A percentile compares a stretch with the other conserved stretches of the same genome.
Evolutionary conservation across 2,113 vertebrate genomes (phyloP).

Genomic region (Oncorhynchus masou): DNA sequence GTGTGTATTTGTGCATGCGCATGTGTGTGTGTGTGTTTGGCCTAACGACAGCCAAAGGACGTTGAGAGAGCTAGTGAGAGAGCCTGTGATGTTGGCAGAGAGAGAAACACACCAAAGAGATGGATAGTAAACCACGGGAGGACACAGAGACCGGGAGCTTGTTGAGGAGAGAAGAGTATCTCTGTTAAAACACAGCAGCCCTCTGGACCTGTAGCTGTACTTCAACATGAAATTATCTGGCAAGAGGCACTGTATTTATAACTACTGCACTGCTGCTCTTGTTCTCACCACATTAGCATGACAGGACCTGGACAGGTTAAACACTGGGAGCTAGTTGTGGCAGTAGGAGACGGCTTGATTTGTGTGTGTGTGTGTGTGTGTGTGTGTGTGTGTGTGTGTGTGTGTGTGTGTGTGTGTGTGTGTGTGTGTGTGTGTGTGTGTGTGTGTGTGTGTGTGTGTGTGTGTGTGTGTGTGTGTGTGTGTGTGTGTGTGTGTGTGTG

Average conservation of each 20-base stretch:
- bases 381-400: too few species aligned
- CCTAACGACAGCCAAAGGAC: too few species aligned
- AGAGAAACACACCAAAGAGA: slow-evolving; percentile 49
- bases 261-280: slow-evolving; percentile 37
- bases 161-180: slow-evolving; percentile 40
- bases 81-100: slow-evolving; percentile 31
- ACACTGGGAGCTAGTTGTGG: background rate
- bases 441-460: too few species aligned
- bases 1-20: too few species aligned
- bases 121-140: slow-evolving; percentile 66
- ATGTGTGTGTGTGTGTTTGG: too few species aligned
- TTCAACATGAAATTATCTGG: slow-evolving; percentile 53
- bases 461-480: slow-evolving; percentile 19
- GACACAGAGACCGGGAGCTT: slow-evolving; percentile 51
- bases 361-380: too few species aligned
- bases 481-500: too few species aligned
- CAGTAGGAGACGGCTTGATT: too few species aligned
- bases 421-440: too few species aligned
- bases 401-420: too few species aligned
- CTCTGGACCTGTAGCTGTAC: slow-evolving; percentile 31
- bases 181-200: slow-evolving; percentile 34
- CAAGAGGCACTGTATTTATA: slow-evolving; percentile 44
- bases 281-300: slow-evolving; percentile 37
- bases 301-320: slow-evolving; percentile 9
- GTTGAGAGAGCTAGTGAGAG: slow-evolving; percentile 55